Evolutionary conservation across 2,888 invertebrate species (phyloP).

Genomic region (Pandemis cinnamomeana): DNA sequence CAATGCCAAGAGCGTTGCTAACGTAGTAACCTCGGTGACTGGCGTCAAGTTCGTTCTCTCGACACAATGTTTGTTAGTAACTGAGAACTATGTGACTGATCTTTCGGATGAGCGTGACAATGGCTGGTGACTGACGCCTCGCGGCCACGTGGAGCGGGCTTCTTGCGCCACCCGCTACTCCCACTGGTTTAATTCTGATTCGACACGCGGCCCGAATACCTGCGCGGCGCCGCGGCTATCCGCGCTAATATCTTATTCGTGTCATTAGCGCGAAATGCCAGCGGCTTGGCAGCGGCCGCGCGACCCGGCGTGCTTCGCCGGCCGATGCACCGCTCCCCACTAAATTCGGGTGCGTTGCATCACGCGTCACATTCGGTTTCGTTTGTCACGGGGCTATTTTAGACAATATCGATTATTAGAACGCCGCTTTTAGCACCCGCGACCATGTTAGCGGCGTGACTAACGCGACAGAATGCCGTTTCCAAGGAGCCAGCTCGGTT

Average conservation of each 20-base stretch:
- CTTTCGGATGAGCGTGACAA: neutral
- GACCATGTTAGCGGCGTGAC: conserved; percentile 60
- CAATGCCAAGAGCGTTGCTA: conserved; percentile 36
- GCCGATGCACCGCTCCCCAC: conserved; percentile 78
- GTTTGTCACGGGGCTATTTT: conserved; percentile 83
- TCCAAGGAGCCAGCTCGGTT: conserved; percentile 66
- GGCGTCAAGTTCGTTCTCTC: conserved; percentile 8
- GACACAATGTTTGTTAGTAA: conserved; percentile 2
- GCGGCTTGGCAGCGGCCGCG: conserved; percentile 75
- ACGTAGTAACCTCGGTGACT: conserved; percentile 21
- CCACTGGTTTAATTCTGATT: conserved; percentile 64
- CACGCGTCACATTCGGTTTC: conserved; percentile 83
- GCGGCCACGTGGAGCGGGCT: conserved; percentile 14
- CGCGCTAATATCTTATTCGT: conserved; percentile 83
- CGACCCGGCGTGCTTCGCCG: conserved; percentile 62
- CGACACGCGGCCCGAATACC: conserved; percentile 71
- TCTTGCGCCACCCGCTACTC: conserved; percentile 26
- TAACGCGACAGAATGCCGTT: conserved; percentile 58
- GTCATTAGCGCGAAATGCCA: conserved; percentile 84
- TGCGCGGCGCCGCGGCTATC: conserved; percentile 69
- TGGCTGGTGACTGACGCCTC: conserved; percentile 5
- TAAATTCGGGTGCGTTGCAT: conserved; percentile 83
- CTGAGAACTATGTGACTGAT: neutral
- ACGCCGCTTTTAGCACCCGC: conserved; percentile 73
- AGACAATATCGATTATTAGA: conserved; percentile 83